Evolutionary conservation across 1,140 invertebrate species (phyloP), one percentile per base, ranked within the genome.

Genomic region (Saccostrea cuccullata): DNA sequence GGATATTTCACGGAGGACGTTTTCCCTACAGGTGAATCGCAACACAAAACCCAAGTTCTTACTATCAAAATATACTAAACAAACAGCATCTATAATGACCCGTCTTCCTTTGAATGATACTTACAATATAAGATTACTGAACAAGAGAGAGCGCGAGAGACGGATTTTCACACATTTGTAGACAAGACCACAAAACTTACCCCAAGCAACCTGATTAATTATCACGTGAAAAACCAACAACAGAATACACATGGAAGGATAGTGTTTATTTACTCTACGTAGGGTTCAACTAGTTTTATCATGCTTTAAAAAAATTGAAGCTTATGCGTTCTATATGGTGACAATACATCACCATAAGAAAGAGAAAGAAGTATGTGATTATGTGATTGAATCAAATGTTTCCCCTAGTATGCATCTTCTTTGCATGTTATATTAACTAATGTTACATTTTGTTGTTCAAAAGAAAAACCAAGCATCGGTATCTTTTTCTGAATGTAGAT

Each of bases 1-100:
- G 13, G 26, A 36, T 36, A 11, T 26, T 26, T 26, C 26, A 77
- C 70, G 12, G 13, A 13, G 70, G 30, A 77, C 70, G 12, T 36
- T 77, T 77, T 77, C 70, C 70, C 70, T 26, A 77, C 70, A 36
- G 70, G 70, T 77, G 30, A 13, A 30, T 77, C 26, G 6, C 23
- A 77, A 17, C 30, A 77, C 70, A 77, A 77, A 77, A 77, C 8
- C 30, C 13, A 77, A 23, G 26, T 77, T 26, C 30, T 77, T 77
- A 13, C 26, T 77, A 77, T 77, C 70, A 77, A 77, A 77, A 77
- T 77, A 77, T 77, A 36, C 70, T 77, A 77, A 77, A 77, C 26
- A 77, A 77, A 77, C 70, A 77, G 6, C 26, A 36, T 26, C 26
- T 5, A 36, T 77, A 77, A 30, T 77, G 26, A 30, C 70, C 23